phyloP scores from a whole-genome alignment of 2,797 vertebrate species.

The Thamnophis elegans region DNA sequence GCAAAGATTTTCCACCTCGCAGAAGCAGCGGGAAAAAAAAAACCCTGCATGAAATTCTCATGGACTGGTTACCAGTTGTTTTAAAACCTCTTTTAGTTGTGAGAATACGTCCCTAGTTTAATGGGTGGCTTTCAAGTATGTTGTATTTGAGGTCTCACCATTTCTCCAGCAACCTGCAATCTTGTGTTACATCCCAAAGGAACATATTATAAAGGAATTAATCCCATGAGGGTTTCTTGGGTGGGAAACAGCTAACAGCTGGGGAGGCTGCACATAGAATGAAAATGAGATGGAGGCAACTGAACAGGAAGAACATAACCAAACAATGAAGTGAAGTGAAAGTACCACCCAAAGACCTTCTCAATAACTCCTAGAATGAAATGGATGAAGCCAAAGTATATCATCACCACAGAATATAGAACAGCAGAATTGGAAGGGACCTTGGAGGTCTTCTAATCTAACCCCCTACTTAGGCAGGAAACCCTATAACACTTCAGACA shows the following conservation, averaged over 20 bases:
- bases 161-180: not conserved
- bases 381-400: not conserved
- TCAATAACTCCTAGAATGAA: not conserved
- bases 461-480: too few species aligned
- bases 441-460: too few species aligned
- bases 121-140: not conserved
- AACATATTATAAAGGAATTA: not conserved
- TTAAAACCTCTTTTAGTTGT: not conserved
- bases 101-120: not conserved
- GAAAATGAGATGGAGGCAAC: not conserved
- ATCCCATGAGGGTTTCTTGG: not conserved
- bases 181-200: not conserved
- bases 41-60: not conserved
- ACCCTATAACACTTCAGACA: too few species aligned
- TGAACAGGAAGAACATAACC: not conserved
- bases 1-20: not conserved
- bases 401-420: not conserved
- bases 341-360: not conserved
- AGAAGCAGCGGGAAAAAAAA: accelerated
- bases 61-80: not conserved
- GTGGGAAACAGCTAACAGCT: not conserved
- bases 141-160: not conserved
- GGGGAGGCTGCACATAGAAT: not conserved
- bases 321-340: not conserved
- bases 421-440: too few species aligned